Conservation (phyloP, 1,140 invertebrate genomes). For the Halyomorpha halys region DNA sequence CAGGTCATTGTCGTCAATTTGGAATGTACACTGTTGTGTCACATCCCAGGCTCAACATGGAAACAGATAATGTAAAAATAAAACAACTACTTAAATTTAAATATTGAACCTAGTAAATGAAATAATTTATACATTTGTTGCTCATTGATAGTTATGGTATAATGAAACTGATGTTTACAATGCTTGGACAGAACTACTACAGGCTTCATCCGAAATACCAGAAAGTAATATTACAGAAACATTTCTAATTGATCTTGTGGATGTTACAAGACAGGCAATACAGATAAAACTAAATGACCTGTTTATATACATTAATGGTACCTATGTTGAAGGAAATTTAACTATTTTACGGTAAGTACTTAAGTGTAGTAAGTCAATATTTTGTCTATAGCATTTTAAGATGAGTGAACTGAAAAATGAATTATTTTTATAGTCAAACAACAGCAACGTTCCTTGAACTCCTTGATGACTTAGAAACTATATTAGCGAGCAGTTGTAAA, state of each 20-base stretch:
- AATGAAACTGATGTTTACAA: constrained; percentile 43
- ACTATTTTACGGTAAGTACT: constrained; percentile 38
- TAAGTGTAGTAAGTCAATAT: too few relatives aligned
- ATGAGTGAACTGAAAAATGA: too few relatives aligned
- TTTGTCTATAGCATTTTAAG: too few relatives aligned
- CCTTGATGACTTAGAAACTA: constrained; percentile 54
- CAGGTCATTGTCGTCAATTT: constrained; percentile 46
- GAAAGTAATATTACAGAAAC: constrained; percentile 39
- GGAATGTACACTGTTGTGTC: constrained; percentile 63
- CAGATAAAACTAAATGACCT: constrained; percentile 57
- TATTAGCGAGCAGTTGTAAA: constrained; percentile 54
- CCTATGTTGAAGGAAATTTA: constrained; percentile 43
- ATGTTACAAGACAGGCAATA: constrained; percentile 70
- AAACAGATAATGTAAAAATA: constrained; percentile 37
- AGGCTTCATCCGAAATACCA: constrained; percentile 33
- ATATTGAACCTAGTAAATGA: not conserved
- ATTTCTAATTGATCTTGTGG: constrained; percentile 66
- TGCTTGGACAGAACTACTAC: constrained; percentile 51
- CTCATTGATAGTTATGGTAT: constrained; percentile 60
- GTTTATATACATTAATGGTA: constrained; percentile 49
- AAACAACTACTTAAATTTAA: not conserved
- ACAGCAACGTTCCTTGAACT: constrained; percentile 38
- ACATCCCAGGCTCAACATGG: constrained; percentile 52
- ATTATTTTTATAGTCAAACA: too few relatives aligned
- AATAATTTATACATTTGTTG: constrained; percentile 22